phyloP scores from a whole-genome alignment of 2,113 vertebrate genomes.

The Tenebrosternarchus preto region DNA sequence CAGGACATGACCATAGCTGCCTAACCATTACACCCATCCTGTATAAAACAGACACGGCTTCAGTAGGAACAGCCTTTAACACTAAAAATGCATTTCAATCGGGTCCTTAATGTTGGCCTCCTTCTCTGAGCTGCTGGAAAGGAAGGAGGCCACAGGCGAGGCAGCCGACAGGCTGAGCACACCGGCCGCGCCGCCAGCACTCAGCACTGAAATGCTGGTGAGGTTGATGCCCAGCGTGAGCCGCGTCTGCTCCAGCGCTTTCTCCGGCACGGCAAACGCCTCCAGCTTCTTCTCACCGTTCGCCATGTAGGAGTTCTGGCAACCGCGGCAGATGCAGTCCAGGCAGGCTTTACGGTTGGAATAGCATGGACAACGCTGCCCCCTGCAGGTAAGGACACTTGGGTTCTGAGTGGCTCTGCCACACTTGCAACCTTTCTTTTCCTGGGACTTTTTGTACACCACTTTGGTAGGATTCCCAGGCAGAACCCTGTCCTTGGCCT shows the following conservation, averaged over 20 bases:
- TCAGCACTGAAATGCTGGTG: slow-evolving; percentile 95
- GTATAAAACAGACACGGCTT: neutral
- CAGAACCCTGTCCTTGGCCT: slow-evolving; percentile 86
- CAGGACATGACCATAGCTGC: slow-evolving; percentile 79
- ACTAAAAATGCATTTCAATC: slow-evolving; percentile 92
- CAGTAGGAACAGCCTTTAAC: slow-evolving; percentile 71
- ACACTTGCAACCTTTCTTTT: slow-evolving; percentile 98
- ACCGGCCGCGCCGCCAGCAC: slow-evolving; percentile 84
- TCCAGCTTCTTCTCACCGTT: slow-evolving; percentile 98
- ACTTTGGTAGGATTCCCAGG: slow-evolving; percentile 87
- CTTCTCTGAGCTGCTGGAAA: slow-evolving; percentile 89
- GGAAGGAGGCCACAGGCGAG: slow-evolving; percentile 90
- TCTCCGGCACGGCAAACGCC: slow-evolving; percentile 97
- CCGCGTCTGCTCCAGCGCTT: slow-evolving; percentile 97
- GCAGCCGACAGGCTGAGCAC: slow-evolving; percentile 86
- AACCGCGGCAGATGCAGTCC: slow-evolving; percentile 98
- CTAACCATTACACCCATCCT: slow-evolving; percentile 65
- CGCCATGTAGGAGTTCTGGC: slow-evolving; percentile 99
- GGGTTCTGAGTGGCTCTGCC: slow-evolving; percentile 98
- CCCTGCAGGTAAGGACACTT: slow-evolving; percentile 97
- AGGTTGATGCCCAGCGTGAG: slow-evolving; percentile 98
- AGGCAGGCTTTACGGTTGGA: slow-evolving; percentile 98
- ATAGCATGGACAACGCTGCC: slow-evolving; percentile 96
- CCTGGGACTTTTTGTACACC: slow-evolving; percentile 94
- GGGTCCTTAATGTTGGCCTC: slow-evolving; percentile 93